Conservation (phyloP, 2,797 vertebrate genomes). For the Mallotus villosus region DNA sequence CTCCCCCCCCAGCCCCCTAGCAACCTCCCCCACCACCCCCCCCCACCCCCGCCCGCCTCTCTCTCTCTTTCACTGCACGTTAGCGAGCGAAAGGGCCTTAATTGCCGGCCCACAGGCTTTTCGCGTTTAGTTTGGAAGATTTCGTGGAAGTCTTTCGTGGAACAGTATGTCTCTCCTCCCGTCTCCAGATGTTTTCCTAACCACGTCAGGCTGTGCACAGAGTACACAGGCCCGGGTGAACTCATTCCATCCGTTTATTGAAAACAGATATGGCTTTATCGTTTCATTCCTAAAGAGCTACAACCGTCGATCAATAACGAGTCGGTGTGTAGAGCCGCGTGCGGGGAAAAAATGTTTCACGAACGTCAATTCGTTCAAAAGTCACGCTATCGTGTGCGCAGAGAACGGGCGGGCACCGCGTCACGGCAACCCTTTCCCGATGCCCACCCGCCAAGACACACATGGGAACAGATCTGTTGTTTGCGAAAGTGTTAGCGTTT, state of each 20-base stretch:
- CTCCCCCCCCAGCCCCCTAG: background rate
- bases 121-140: constrained; percentile 18
- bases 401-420: constrained; percentile 25
- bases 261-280: constrained; percentile 58
- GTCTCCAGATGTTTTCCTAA: constrained; percentile 63
- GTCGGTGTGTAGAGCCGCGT: constrained; percentile 43
- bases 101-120: constrained; percentile 49
- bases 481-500: constrained; percentile 7
- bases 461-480: constrained; percentile 12
- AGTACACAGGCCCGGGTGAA: constrained; percentile 27
- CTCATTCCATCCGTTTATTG: constrained; percentile 60
- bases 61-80: constrained; percentile 42
- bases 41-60: too few species aligned
- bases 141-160: constrained; percentile 23
- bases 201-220: constrained; percentile 43
- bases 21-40: constrained; percentile 1
- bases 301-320: constrained; percentile 54
- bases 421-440: constrained; percentile 29
- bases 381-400: constrained; percentile 35
- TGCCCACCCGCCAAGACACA: constrained; percentile 3
- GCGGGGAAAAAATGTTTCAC: constrained; percentile 46
- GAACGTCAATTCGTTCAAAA: constrained; percentile 51
- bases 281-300: constrained; percentile 44
- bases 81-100: constrained; percentile 28
- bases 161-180: constrained; percentile 44